A percentile compares a stretch with the other conserved stretches of the same genome.
Evolutionary conservation across 2,888 invertebrate genomes (phyloP).

Genomic region (Acronicta leporina): DNA sequence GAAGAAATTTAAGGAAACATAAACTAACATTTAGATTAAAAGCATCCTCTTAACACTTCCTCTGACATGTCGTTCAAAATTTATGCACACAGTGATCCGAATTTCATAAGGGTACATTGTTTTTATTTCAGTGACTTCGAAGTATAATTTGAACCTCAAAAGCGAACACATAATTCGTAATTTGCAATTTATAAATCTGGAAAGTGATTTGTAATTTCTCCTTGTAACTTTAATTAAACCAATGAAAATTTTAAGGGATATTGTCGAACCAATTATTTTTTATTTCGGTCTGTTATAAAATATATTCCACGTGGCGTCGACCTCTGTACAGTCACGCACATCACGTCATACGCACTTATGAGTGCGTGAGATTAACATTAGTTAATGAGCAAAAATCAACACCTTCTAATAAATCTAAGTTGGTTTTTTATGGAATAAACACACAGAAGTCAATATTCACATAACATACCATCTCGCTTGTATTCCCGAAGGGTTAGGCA

Average conservation of each 20-base stretch:
- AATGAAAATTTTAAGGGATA: slow-evolving; percentile 21
- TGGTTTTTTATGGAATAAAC: not conserved
- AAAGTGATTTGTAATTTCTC: slow-evolving; percentile 41
- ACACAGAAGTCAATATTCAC: too few relatives aligned
- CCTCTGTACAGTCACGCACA: not conserved
- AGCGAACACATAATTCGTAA: slow-evolving; percentile 25
- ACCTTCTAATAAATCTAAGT: not conserved
- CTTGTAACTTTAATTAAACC: slow-evolving; percentile 30
- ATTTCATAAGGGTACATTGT: too few relatives aligned
- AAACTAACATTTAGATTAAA: not conserved
- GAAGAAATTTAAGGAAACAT: not conserved
- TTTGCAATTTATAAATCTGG: slow-evolving; percentile 39
- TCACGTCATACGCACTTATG: not conserved
- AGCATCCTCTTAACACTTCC: not conserved
- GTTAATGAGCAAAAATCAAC: slow-evolving; percentile 1
- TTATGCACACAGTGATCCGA: too few relatives aligned
- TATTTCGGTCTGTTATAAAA: not conserved
- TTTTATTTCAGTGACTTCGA: slow-evolving; percentile 18
- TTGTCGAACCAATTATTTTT: not conserved
- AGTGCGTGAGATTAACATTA: not conserved
- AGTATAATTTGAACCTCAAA: slow-evolving; percentile 28
- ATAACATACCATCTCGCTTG: too few relatives aligned
- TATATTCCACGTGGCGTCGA: not conserved
- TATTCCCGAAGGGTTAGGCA: too few relatives aligned
- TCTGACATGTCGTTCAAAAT: not conserved